Evolutionary conservation across 2,888 invertebrate species (phyloP).

Genomic region (Phymatocera aterrima): DNA sequence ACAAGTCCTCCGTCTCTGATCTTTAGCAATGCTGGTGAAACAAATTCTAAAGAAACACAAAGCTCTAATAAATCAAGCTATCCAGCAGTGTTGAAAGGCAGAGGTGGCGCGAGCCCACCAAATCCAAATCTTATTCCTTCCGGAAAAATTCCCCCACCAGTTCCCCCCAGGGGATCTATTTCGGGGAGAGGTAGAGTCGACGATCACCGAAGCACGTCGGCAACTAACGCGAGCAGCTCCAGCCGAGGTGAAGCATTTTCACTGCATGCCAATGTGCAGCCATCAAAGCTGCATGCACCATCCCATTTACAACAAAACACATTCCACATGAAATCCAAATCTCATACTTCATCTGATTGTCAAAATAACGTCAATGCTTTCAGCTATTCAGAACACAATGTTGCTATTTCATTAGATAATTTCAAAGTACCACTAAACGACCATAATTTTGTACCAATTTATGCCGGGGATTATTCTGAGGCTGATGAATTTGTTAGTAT

Average conservation of each 20-base stretch:
- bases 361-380: slow-evolving; percentile 28
- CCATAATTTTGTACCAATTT: neutral
- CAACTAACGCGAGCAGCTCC: slow-evolving; percentile 59
- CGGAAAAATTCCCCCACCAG: slow-evolving; percentile 89
- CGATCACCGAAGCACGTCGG: slow-evolving; percentile 57
- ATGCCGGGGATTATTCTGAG: slow-evolving; percentile 49
- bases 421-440: neutral
- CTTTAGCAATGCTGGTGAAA: slow-evolving; percentile 23
- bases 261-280: slow-evolving; percentile 54
- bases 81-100: slow-evolving; percentile 86
- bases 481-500: slow-evolving; percentile 71
- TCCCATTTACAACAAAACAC: slow-evolving; percentile 47
- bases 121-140: slow-evolving; percentile 78
- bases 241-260: slow-evolving; percentile 68
- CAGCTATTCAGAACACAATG: neutral
- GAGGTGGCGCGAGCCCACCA: slow-evolving; percentile 75
- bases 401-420: neutral
- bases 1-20: slow-evolving; percentile 62
- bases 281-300: slow-evolving; percentile 47
- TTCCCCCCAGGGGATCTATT: slow-evolving; percentile 80
- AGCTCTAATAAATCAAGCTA: slow-evolving; percentile 75
- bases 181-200: slow-evolving; percentile 56
- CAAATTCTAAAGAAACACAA: neutral
- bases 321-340: slow-evolving; percentile 30
- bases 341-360: neutral